phyloP scores from a whole-genome alignment of 2,888 invertebrate genomes.

The Gymnocheta viridis region DNA sequence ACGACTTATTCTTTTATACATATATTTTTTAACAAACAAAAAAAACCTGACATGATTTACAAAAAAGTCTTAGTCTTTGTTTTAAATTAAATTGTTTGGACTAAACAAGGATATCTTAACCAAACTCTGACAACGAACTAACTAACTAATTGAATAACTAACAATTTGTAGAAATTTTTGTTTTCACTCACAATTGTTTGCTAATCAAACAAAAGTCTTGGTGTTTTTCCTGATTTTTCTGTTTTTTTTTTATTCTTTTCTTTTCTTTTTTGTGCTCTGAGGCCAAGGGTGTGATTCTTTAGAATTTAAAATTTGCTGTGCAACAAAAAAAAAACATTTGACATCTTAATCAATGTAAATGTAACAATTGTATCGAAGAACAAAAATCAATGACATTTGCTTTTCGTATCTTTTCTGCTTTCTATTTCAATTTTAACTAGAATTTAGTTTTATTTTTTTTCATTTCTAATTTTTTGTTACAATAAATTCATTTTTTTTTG shows the following conservation, averaged over 20 bases:
- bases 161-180: constrained; percentile 22
- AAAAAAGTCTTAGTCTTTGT: constrained; percentile 1
- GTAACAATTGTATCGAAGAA: neutral
- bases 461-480: constrained; percentile 4
- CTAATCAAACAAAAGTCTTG: constrained; percentile 35
- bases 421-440: constrained; percentile 21
- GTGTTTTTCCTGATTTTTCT: constrained; percentile 10
- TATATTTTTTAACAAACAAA: neutral
- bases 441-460: constrained; percentile 3
- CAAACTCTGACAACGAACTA: constrained; percentile 15
- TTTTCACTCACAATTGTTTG: constrained; percentile 13
- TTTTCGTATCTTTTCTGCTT: constrained; percentile 1
- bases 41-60: constrained; percentile 16
- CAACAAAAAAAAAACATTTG: constrained; percentile 48
- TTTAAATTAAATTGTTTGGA: neutral
- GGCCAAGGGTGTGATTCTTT: constrained; percentile 76
- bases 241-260: neutral
- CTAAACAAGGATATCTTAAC: constrained; percentile 41
- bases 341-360: constrained; percentile 67
- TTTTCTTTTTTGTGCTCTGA: constrained; percentile 1
- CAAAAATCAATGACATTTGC: constrained; percentile 43
- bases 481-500: constrained; percentile 31
- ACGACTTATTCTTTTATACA: neutral
- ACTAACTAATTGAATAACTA: neutral
- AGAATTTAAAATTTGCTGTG: constrained; percentile 68